These are phyloP conservation scores for Notospermus geniculatus DNA, from an alignment of 1,140 invertebrate species.

Conservation along the genomic window DNA sequence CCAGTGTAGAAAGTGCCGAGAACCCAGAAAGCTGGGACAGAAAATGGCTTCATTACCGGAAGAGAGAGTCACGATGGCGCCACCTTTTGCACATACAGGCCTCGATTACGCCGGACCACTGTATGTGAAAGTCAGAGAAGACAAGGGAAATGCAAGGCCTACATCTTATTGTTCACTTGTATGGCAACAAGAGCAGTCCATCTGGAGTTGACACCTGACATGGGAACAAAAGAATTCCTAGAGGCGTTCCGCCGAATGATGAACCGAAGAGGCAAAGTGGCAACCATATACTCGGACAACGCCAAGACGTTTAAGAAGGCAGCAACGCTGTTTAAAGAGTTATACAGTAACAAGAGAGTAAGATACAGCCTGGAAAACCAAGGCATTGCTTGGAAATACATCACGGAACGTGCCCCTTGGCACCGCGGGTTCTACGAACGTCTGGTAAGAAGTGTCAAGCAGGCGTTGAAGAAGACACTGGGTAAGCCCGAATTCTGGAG, in stretches of 20 bases:
- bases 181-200: slow-evolving; percentile 3
- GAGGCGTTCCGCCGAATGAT: neutral
- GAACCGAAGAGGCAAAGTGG: neutral
- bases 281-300: neutral
- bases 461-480: neutral
- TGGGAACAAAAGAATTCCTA: neutral
- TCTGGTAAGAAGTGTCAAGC: neutral
- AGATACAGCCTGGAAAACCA: no score
- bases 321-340: neutral
- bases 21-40: neutral
- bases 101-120: no score
- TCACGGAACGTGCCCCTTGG: neutral
- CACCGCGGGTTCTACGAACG: slow-evolving; percentile 1
- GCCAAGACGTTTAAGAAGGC: slow-evolving; percentile 9
- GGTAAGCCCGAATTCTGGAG: neutral
- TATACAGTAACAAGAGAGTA: neutral
- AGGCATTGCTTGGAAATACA: neutral
- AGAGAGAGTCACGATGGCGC: neutral
- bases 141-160: neutral
- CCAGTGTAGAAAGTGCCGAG: neutral
- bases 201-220: neutral
- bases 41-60: neutral
- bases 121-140: neutral
- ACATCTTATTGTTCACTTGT: slow-evolving; percentile 2
- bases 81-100: no score